phyloP scores from a whole-genome alignment of 2,113 vertebrate genomes.

The Eublepharis macularius region DNA sequence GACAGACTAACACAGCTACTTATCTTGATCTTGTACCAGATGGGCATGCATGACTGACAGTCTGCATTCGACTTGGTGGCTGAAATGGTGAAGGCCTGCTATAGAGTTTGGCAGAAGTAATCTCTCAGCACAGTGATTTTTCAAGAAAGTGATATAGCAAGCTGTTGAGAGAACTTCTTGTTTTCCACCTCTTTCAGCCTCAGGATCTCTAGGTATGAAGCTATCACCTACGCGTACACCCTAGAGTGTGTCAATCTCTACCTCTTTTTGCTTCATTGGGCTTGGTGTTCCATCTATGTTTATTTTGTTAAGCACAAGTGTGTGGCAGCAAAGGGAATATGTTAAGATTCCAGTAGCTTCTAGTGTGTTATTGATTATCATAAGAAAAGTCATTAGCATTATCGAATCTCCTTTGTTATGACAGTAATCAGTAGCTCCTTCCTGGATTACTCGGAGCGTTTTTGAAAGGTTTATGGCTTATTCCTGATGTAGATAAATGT shows the following conservation, averaged over 20 bases:
- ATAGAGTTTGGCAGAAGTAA: not conserved
- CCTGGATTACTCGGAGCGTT: constrained; percentile 73
- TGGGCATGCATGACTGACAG: not conserved
- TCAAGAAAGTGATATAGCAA: not conserved
- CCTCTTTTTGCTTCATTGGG: not conserved
- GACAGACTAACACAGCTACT: no score
- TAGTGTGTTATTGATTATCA: constrained; percentile 72
- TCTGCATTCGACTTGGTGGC: not conserved
- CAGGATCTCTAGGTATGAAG: not conserved
- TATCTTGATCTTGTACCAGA: no score
- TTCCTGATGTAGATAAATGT: constrained; percentile 81
- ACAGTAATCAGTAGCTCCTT: constrained; percentile 79
- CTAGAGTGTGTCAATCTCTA: not conserved
- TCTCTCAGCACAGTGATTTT: not conserved
- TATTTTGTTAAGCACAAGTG: constrained; percentile 31
- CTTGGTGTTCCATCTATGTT: not conserved
- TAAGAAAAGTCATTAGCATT: constrained; percentile 71
- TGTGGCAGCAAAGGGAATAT: constrained; percentile 16
- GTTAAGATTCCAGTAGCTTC: constrained; percentile 63
- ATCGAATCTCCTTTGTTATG: constrained; percentile 73
- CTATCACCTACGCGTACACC: not conserved
- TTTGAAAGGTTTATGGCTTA: constrained; percentile 81
- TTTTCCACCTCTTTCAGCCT: not conserved
- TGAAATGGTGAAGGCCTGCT: not conserved
- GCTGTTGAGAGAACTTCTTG: accelerated